Base-by-base conservation (phyloP, 2,113 vertebrate species). In the Rhabdornis inornatus region DNA sequence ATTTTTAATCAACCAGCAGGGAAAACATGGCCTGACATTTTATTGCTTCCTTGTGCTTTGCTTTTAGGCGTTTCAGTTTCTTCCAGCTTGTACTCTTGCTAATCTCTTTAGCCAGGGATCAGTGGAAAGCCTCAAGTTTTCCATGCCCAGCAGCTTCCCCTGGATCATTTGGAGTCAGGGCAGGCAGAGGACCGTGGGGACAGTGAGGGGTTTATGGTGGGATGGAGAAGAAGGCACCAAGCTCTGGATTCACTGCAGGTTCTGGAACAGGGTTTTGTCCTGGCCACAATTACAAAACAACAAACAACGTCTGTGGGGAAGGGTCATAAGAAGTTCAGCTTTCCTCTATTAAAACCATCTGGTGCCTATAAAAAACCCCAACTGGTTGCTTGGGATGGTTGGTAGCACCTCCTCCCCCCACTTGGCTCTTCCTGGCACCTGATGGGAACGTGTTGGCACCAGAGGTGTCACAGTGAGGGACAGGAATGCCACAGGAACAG, bases 271-370 rank as follows among this genome's bases (percentile, higher is more conserved):
- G 76, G 79, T 83, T 96, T 92, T 90, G 81, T 91, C 92, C 95
- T 72, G 94, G 90, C 91, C 93, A 76, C 83, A 93, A 91, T 84
- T 82, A 90, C 93, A 95, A 95, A 97, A 93, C 94, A 94, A 95
- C 91, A 97, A 97, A 95, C 92, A 96, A 64, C 13, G 96, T 96
- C 95, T 95, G 94, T 93, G 85, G 89, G 84, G 94, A 92, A 96
- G 91, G 92, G 92, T 95, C 94, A 94, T 52, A 94, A 95, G 89
- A 90, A 96, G 94, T 92, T 97, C 90, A 96, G 95, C 90, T 96
- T 94, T 96, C 93, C 76, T 95, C 92, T 94, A 96, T 96, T 96
- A 92, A 96, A 96, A 96, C 95, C 96, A 97, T 95, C 95, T 96
- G 96, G 92, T 18, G 92, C 90, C 94, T 90, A 96, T 95, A 83